These are phyloP conservation scores for Hydra vulgaris DNA, from an alignment of 30 jellyfish, hydroid and myxozoan species.

Conservation along the genomic window DNA sequence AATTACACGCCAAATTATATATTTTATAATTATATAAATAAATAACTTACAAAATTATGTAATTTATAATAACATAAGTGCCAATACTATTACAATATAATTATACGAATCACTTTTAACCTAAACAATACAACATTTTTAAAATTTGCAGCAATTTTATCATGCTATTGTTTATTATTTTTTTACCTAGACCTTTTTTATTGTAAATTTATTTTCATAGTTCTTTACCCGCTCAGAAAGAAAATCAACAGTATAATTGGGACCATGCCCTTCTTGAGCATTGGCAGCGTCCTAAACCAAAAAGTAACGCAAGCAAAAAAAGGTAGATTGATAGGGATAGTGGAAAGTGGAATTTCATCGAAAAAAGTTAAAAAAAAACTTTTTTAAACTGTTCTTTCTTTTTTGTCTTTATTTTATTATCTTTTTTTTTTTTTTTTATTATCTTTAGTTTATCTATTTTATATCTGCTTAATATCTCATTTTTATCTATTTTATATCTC, in stretches of 20 bases:
- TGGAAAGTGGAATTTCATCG: neutral
- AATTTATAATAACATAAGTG: too few species aligned
- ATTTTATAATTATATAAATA: too few species aligned
- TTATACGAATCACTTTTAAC: neutral
- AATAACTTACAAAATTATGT: too few species aligned
- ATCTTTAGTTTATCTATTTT: too few species aligned
- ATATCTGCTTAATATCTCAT: too few species aligned
- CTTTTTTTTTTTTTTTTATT: too few species aligned
- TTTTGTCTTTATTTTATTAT: too few species aligned
- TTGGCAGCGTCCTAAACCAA: conserved; percentile 13
- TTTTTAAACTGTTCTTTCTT: neutral
- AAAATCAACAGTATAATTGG: conserved; percentile 8
- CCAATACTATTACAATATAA: too few species aligned
- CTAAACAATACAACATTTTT: neutral
- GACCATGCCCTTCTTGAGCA: conserved; percentile 26
- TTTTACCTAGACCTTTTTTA: neutral
- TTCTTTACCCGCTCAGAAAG: neutral
- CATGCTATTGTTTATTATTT: neutral
- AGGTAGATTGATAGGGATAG: too few species aligned
- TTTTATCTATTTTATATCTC: too few species aligned
- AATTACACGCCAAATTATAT: too few species aligned
- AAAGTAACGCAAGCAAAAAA: conserved; percentile 1
- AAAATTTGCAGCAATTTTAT: neutral
- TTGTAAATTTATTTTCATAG: conserved; percentile 3
- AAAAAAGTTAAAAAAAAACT: neutral